phyloP scores from a whole-genome alignment of 2,888 invertebrate species.

The Linyphia triangularis region DNA sequence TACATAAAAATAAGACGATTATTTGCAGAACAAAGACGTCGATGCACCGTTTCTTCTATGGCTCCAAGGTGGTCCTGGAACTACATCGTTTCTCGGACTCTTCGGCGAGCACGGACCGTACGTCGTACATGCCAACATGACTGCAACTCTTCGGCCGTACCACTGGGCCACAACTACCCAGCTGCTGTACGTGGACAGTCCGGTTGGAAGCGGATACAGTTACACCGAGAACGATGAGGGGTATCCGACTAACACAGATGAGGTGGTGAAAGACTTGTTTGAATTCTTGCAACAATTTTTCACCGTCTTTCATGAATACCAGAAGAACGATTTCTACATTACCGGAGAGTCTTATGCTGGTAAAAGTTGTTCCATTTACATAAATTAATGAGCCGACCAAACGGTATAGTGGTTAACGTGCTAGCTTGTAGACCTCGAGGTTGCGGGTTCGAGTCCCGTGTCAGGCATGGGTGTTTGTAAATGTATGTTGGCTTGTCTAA shows the following conservation, averaged over 20 bases:
- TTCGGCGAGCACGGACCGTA: constrained; percentile 90
- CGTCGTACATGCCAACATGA: constrained; percentile 81
- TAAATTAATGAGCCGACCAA: too few relatives aligned
- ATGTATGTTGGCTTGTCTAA: too few relatives aligned
- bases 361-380: too few relatives aligned
- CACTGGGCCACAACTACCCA: too few relatives aligned
- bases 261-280: constrained; percentile 90
- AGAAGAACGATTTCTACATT: constrained; percentile 88
- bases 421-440: too few relatives aligned
- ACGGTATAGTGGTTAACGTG: too few relatives aligned
- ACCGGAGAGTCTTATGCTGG: constrained; percentile 94
- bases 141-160: neutral
- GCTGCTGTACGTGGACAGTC: constrained; percentile 92
- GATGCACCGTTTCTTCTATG: constrained; percentile 80
- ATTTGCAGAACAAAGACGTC: constrained; percentile 77
- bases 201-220: constrained; percentile 95
- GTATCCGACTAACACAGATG: constrained; percentile 88
- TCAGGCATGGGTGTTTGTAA: too few relatives aligned
- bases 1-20: too few relatives aligned
- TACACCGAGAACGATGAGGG: constrained; percentile 89
- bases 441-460: too few relatives aligned
- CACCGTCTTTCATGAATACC: constrained; percentile 88
- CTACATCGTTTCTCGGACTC: constrained; percentile 80
- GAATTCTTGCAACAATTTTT: constrained; percentile 90
- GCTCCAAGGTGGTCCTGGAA: constrained; percentile 81